A percentile compares a stretch with the other conserved stretches of the same genome.
These are phyloP conservation scores for Bostrychus sinensis DNA, from an alignment of 2,113 vertebrate species.

Conservation along the genomic window DNA sequence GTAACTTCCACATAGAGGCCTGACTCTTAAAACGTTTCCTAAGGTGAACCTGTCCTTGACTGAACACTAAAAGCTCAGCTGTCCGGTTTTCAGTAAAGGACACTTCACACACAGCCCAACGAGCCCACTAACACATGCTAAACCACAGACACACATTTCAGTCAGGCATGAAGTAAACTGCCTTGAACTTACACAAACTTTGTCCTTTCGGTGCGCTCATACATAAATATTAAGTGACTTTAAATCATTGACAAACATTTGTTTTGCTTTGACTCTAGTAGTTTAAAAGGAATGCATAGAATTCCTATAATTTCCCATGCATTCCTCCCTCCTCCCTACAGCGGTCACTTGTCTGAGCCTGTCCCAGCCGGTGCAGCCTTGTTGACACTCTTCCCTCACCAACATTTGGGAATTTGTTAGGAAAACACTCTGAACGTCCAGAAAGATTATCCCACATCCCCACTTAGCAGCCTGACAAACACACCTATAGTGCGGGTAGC, in stretches of 20 bases:
- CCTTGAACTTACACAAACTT: slow-evolving; percentile 4
- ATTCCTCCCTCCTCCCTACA: slow-evolving; percentile 59
- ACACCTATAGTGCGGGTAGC: slow-evolving; percentile 7
- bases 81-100: slow-evolving; percentile 16
- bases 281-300: slow-evolving; percentile 62
- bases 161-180: not conserved
- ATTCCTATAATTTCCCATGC: slow-evolving; percentile 70
- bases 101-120: slow-evolving; percentile 13
- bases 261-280: slow-evolving; percentile 45
- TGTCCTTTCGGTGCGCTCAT: not conserved
- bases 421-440: slow-evolving; percentile 50
- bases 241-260: slow-evolving; percentile 14
- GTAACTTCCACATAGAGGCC: slow-evolving; percentile 9
- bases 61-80: slow-evolving; percentile 29
- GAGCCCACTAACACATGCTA: slow-evolving; percentile 24
- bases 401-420: slow-evolving; percentile 63
- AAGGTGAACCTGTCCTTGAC: slow-evolving; percentile 44
- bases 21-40: slow-evolving; percentile 13
- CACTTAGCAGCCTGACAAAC: slow-evolving; percentile 49
- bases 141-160: slow-evolving; percentile 1
- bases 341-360: slow-evolving; percentile 75
- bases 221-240: not conserved
- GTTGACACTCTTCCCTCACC: slow-evolving; percentile 59
- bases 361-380: slow-evolving; percentile 55
- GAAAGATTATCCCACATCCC: slow-evolving; percentile 63